phyloP scores from a whole-genome alignment of 2,797 vertebrate species.

The Megalops cyprinoides region DNA sequence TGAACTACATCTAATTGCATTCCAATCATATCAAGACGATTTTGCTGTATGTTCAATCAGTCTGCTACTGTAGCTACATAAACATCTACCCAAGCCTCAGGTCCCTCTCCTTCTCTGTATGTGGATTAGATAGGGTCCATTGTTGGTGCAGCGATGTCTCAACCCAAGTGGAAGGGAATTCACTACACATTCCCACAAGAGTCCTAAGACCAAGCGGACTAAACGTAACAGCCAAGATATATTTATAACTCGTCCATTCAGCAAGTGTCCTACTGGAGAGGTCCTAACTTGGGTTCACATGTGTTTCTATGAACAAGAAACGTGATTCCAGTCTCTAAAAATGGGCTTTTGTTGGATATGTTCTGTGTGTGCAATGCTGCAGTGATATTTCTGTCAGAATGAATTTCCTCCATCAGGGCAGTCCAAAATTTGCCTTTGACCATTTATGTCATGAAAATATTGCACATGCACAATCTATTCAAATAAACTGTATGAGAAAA shows the following conservation, averaged over 20 bases:
- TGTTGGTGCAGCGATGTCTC: neutral
- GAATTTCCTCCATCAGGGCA: neutral
- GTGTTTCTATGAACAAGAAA: neutral
- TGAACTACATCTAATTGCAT: neutral
- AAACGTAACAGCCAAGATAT: neutral
- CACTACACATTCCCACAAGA: neutral
- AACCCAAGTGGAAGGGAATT: constrained; percentile 1
- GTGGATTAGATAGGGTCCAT: neutral
- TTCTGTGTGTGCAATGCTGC: neutral
- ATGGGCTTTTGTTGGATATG: neutral
- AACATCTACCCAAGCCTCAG: neutral
- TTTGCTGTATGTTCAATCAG: too few relatives aligned
- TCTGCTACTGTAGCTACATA: neutral
- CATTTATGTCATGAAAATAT: neutral
- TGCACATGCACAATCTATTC: neutral
- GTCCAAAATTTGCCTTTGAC: neutral
- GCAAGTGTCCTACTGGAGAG: neutral
- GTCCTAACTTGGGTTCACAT: neutral
- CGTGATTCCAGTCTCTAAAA: neutral
- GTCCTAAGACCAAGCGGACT: neutral
- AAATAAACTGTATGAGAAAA: neutral
- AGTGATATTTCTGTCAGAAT: neutral
- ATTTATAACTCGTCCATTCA: neutral
- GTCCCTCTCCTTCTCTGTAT: neutral
- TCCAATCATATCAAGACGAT: neutral